Conservation (phyloP, 2,888 invertebrate genomes). For the Eudemis profundana region DNA sequence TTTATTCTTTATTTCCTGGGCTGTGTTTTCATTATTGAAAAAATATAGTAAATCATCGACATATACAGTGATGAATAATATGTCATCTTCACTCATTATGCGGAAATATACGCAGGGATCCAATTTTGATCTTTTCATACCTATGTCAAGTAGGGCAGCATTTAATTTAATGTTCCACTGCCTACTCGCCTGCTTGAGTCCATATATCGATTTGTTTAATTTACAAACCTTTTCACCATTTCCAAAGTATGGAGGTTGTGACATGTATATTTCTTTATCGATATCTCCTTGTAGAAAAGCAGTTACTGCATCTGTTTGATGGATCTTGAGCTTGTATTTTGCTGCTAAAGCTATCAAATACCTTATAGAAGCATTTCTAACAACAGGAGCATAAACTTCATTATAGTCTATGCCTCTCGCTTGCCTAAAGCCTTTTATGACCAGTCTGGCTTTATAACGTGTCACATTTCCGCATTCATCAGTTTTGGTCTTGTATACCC, state of each 20-base stretch:
- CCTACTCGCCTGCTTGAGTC: too few species aligned
- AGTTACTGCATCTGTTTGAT: constrained; percentile 48
- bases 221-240: constrained; percentile 45
- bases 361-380: constrained; percentile 47
- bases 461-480: constrained; percentile 42
- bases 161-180: constrained; percentile 42
- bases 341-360: constrained; percentile 47
- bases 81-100: too few species aligned
- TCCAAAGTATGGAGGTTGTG: constrained; percentile 44
- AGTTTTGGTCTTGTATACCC: constrained; percentile 48
- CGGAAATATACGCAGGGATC: too few species aligned
- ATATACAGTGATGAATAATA: too few species aligned
- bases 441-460: constrained; percentile 47
- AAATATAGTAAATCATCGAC: too few species aligned
- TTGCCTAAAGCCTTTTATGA: constrained; percentile 49
- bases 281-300: constrained; percentile 50
- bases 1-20: too few species aligned
- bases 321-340: constrained; percentile 44
- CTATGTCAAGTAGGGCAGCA: constrained; percentile 23
- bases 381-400: constrained; percentile 49
- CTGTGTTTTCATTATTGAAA: too few species aligned
- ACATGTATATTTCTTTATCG: constrained; percentile 49
- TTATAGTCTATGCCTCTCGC: constrained; percentile 47
- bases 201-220: constrained; percentile 46
- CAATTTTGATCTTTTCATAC: constrained; percentile 20